Base-by-base conservation (phyloP, 1,140 invertebrate species). In the Aphaenogaster ashmeadi region DNA sequence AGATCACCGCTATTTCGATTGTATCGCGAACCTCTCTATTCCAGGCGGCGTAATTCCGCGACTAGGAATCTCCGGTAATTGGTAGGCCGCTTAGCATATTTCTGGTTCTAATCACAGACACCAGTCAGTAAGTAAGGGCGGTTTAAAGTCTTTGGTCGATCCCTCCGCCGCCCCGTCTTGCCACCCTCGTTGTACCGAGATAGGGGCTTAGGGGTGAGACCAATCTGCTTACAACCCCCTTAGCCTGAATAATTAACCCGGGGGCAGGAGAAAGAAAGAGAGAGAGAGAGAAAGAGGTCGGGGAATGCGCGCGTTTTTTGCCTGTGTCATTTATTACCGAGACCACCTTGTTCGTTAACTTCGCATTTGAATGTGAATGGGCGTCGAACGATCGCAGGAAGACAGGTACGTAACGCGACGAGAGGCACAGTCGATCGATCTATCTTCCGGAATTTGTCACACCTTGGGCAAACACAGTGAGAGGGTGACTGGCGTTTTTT, bases 191-290 rank as follows among this genome's bases (percentile, higher is more conserved):
- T 90, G 87, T 88, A 91, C 90, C 90, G 91, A 93, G 92, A 94
- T 92, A 92, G 92, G 89, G 89, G 91, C 92, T 94, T 93, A 93
- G 93, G 91, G 94, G 94, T 93, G 93, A 93, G 93, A 94, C 93
- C 94, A 95, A 95, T 94, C 94, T 95, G 94, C 94, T 95, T 95
- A 95, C 93, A 92, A 94, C 93, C 94, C 95, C 93, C 94, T 95
- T 94, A 94, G 92, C 90, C 93, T 93, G 95, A 95, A 95, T 95
- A 95, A 95, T 95, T 95, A 95, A 95, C 94, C 93, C 89, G 88
- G 87, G 91, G 91, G 38, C 36, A 75, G 54, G 18, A 33, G 36
- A 60, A 27, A 69, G 41, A 47, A 47, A 62, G 86, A 79, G 36
- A 33, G 8, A 54, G 50, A 56, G 47, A 72, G 56, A 88, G 54